Conservation (phyloP, 2,113 vertebrate species). For the Mustela nigripes region DNA sequence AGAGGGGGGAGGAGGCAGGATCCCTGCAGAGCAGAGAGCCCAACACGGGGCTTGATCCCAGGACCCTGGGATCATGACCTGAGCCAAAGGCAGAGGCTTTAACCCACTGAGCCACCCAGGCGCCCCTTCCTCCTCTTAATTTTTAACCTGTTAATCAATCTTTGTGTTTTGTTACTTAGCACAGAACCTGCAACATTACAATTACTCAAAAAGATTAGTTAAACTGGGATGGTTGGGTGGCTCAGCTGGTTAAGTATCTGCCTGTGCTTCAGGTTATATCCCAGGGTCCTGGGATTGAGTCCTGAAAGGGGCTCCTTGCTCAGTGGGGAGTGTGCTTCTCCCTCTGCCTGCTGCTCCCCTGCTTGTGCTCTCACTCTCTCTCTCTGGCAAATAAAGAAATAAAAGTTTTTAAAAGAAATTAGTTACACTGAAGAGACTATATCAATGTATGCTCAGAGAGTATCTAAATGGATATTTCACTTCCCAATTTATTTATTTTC, state of each 20-base stretch:
- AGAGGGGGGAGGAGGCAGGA: too few relatives aligned
- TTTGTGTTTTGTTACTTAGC: neutral
- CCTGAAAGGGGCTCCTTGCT: neutral
- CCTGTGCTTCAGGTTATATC: neutral
- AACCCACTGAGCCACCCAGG: too few relatives aligned
- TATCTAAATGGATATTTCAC: neutral
- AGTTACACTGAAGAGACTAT: neutral
- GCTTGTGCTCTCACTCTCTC: neutral
- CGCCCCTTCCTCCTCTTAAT: neutral
- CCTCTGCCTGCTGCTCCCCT: neutral
- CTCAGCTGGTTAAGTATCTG: neutral
- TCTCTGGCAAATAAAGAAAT: too few relatives aligned
- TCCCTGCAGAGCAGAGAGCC: too few relatives aligned
- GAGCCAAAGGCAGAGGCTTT: too few relatives aligned
- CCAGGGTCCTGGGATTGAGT: neutral
- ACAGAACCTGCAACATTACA: neutral
- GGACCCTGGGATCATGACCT: too few relatives aligned
- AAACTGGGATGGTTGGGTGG: neutral
- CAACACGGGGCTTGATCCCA: too few relatives aligned
- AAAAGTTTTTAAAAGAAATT: neutral
- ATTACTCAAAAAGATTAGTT: neutral
- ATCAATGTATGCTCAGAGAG: neutral
- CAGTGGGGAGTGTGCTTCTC: neutral
- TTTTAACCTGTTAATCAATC: slow-evolving; percentile 23
- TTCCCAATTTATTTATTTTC: slow-evolving; percentile 39